phyloP scores from a whole-genome alignment of 2,888 invertebrate genomes.

The Harpalus rubripes region DNA sequence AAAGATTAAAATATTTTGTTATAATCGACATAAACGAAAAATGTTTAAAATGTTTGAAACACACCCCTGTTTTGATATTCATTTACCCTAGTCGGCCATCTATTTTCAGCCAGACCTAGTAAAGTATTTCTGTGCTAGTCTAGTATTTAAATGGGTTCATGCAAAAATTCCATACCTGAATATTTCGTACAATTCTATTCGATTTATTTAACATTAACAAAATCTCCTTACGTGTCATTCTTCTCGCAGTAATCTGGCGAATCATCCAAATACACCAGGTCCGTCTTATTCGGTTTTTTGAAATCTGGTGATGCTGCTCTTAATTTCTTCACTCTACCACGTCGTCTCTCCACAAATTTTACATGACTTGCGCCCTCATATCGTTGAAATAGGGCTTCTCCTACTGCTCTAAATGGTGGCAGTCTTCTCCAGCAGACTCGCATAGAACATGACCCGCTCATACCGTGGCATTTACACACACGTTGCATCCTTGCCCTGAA shows the following conservation, averaged over 20 bases:
- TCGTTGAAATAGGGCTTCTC: slow-evolving; percentile 86
- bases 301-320: slow-evolving; percentile 87
- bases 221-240: slow-evolving; percentile 87
- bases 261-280: slow-evolving; percentile 92
- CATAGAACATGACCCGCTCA: slow-evolving; percentile 94
- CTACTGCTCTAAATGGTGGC: slow-evolving; percentile 87
- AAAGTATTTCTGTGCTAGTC: too few relatives aligned
- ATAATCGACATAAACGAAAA: too few relatives aligned
- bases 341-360: slow-evolving; percentile 83
- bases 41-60: too few relatives aligned
- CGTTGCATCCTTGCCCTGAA: slow-evolving; percentile 87
- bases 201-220: neutral
- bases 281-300: slow-evolving; percentile 93
- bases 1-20: too few relatives aligned
- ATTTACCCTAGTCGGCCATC: too few relatives aligned
- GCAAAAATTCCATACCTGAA: too few relatives aligned
- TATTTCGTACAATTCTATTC: too few relatives aligned
- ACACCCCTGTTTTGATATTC: too few relatives aligned
- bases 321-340: slow-evolving; percentile 84
- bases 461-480: slow-evolving; percentile 96
- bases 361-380: slow-evolving; percentile 94
- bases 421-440: slow-evolving; percentile 94
- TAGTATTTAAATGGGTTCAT: too few relatives aligned
- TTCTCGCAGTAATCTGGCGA: slow-evolving; percentile 95
- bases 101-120: too few relatives aligned